Evolutionary conservation across 2,113 vertebrate species (phyloP), one percentile per base, ranked within the genome.

Genomic region (Passer domesticus): DNA sequence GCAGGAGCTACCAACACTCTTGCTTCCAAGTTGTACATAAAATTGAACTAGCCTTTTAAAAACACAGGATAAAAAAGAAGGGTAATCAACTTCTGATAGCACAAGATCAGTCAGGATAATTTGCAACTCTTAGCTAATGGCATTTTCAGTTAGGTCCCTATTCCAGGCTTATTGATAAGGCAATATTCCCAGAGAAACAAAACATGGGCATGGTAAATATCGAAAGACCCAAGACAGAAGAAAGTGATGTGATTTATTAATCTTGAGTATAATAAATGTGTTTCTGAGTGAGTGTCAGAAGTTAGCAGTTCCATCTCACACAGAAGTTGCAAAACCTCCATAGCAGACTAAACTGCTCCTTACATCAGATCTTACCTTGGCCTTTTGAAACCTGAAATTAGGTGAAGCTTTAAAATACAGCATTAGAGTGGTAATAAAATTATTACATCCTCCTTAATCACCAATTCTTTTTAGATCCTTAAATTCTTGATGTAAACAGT

Each of bases 1-100:
- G 96, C 99, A 99, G 67, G 98, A 98, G 44, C 98, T 98, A 22
- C 99, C 99, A 94, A 98, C 95, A 94, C 98, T 99, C 97, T 99
- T 99, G 93, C 98, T 99, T 95, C 99, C 99, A 88, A 99, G 99
- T 87, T 99, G 98, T 88, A 99, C 97, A 96, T 99, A 99, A 98
- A 99, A 99, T 44, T 99, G 99, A 96, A 99, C 98, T 31, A 99
- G 96, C 92, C 99, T 99, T 92, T 64, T 44, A 47, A 82, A 58
- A 90, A 50, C 86, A 56, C 5, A 58, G 43, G 16, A 79, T 35
- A 79, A 63, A 84, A 92, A 55, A 73, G 41, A 83, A 77, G 18
- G 41, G 24, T 47, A 62, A 88, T 89, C 67, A 68, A 27, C 20
- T 78, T 80, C 30, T 53, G 63, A 74, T 33, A 80, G 39, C 21